Percentiles rank a stretch among this genome's conserved stretches.
phyloP scores from a whole-genome alignment of 2,113 vertebrate species.

The Dendropsophus ebraccatus region DNA sequence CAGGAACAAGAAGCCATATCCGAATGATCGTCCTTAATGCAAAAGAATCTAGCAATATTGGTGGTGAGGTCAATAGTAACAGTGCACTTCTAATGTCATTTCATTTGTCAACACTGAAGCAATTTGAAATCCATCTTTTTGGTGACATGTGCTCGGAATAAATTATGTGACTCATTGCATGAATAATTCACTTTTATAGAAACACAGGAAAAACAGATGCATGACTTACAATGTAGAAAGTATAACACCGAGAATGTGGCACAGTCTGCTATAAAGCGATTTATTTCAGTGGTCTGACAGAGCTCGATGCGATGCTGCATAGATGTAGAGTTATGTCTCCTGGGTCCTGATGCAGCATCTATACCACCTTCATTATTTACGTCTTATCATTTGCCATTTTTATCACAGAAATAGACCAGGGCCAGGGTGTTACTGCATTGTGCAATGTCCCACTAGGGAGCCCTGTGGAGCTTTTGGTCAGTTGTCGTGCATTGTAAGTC shows the following conservation, averaged over 20 bases:
- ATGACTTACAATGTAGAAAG: background rate
- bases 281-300: background rate
- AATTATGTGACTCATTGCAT: conserved; percentile 4
- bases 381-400: too few species aligned
- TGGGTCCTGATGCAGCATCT: too few species aligned
- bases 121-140: background rate
- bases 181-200: conserved; percentile 7
- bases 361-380: too few species aligned
- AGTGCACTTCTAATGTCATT: background rate
- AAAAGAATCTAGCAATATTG: background rate
- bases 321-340: background rate
- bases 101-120: background rate
- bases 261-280: background rate
- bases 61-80: background rate
- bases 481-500: too few species aligned
- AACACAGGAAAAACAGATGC: background rate
- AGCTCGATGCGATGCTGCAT: too few species aligned
- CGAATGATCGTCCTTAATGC: background rate
- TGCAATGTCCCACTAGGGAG: too few species aligned
- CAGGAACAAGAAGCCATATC: background rate
- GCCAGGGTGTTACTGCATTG: too few species aligned
- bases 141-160: background rate
- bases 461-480: too few species aligned
- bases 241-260: background rate
- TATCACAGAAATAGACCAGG: too few species aligned